These are phyloP conservation scores for Drosophila tsacasi DNA, from an alignment of 1,140 invertebrate genomes.

Conservation along the genomic window DNA sequence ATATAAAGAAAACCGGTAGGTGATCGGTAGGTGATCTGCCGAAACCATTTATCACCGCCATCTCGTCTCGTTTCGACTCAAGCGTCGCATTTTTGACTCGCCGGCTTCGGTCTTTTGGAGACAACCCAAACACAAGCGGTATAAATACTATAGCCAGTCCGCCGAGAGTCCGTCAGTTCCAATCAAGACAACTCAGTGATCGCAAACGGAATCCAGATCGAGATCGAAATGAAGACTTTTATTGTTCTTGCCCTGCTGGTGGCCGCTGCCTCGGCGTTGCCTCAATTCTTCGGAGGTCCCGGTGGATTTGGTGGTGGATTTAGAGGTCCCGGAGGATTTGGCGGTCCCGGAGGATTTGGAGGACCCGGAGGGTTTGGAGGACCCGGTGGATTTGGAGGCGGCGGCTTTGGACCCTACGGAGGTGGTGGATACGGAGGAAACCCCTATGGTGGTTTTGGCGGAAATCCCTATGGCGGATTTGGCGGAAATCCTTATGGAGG, in stretches of 20 bases:
- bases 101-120: constrained; percentile 14
- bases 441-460: background rate
- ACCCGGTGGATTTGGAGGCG: background rate
- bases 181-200: constrained; percentile 23
- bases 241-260: constrained; percentile 59
- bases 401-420: background rate
- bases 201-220: constrained; percentile 17
- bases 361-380: background rate
- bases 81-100: constrained; percentile 15
- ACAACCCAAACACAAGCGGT: constrained; percentile 26
- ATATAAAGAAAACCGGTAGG: constrained; percentile 68
- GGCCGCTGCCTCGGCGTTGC: constrained; percentile 46
- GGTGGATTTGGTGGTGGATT: constrained; percentile 26
- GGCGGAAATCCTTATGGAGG: constrained; percentile 35
- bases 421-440: background rate
- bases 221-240: constrained; percentile 61
- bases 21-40: constrained; percentile 51
- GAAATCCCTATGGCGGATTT: constrained; percentile 1
- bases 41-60: constrained; percentile 49
- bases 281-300: constrained; percentile 51
- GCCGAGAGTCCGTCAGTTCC: constrained; percentile 57
- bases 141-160: constrained; percentile 58
- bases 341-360: background rate
- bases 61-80: constrained; percentile 4
- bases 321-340: constrained; percentile 11